Base-by-base conservation (phyloP, 2,888 invertebrate genomes). In the Trachelus stipa region DNA sequence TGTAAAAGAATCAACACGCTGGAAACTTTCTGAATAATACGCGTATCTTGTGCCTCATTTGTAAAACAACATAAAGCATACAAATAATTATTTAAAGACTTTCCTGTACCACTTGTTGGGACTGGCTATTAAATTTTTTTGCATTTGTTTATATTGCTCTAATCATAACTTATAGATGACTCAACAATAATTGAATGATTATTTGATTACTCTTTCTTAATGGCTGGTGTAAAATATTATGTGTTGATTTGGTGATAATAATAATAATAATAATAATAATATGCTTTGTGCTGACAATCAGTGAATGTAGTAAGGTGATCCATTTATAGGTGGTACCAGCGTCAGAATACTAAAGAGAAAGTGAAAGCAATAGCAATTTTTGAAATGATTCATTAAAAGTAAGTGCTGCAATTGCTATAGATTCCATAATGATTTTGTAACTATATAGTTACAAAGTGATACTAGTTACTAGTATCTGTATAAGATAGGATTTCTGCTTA, bases 321-420 rank as follows among this genome's bases (percentile, higher is more conserved):
- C 31, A 71, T 71, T 71, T 71, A 33, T 71, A 71, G 33, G 33
- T 33, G 31, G 33, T 33, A 71, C 33, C 31, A 69, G 69, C 31
- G 12, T 69, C 12, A 69, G 37, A 31, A 69, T 75, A 75, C 71
- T 75, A 68, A 76, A 73, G 78, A 76, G 78, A 78, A 78, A 78
- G 78, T 78, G 78, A 78, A 78, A 78, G 78, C 68, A 37, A 76
- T 56, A 71, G 78, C 68, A 73, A 76, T 73, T 78, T 77, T 75
- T 73, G 76, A 75, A 76, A 73, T 37, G 73, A 56, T 56, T 15
- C 30, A 78, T 78, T 73, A 76, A 68, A 33, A 73, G 35, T 73
- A 34, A 73, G 40, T 56, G 40, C 40, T 56, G 40, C 40, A 56
- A 56, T 56, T 56, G 40, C 40, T 56, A 56, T 56, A 56, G 40